Evolutionary conservation across 2,888 invertebrate species (phyloP), one percentile per base, ranked within the genome.

Genomic region (Drosophila nr. medialis): DNA sequence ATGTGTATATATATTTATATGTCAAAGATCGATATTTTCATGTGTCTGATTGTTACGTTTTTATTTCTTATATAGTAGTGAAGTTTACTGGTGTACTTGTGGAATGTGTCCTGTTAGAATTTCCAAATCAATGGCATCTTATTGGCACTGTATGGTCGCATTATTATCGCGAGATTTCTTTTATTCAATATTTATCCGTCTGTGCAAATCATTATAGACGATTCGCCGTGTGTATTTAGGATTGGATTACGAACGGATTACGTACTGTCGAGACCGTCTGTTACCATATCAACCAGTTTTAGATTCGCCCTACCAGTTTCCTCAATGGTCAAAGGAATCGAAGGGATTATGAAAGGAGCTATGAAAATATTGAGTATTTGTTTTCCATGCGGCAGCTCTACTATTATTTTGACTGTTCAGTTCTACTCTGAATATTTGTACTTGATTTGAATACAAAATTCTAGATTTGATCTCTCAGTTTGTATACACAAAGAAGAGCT

Each of bases 401-500:
- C 21, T 21, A 21, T 21, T 21, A 42, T 11, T 42, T 21, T 5
- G 21, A 21, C 11, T 21, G 42, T 7, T 54, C 13, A 38, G 49
- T 49, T 29, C 50, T 53, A 29, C 7, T 8, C 38, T 4, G 11
- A 58, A n/a, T n/a, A 48, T 36, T 36, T 49, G 15, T 21, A 21
- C 10, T 60, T 21, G 13, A 29, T 50, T 36, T 29, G 50, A 36
- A 15, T 11, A 51, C 30, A 18, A 13, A 21, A 21, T 15, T 61
- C 7, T 30, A 11, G 38, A 30, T 60, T 13, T 61, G 13, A 50
- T 60, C 30, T 36, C 55, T 50, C n/a, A 34, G 34, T 34, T 48
- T 48, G 27, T 29, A 40, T 27, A 56, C 40, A 36, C 13, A 55
- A 15, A 50, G 21, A 38, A 29, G 30, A 38, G 71, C 82, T 84